Percentiles rank a stretch among this genome's conserved stretches.
Evolutionary conservation across 2,113 vertebrate species (phyloP).

Genomic region (Anas platyrhynchos): DNA sequence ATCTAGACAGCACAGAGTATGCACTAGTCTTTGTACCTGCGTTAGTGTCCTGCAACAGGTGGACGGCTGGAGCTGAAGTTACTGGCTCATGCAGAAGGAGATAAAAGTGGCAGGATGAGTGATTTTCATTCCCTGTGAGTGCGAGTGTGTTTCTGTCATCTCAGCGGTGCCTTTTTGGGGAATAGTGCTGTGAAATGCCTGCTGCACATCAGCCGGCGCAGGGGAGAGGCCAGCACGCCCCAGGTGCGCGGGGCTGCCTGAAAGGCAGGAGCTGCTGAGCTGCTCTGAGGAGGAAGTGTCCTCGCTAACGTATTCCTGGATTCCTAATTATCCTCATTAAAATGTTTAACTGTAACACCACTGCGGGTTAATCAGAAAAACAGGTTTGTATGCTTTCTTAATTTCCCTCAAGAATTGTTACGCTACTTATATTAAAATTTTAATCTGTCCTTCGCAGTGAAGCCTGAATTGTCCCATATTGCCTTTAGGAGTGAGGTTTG

Average conservation of each 20-base stretch:
- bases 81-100: background rate
- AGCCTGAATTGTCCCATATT: background rate
- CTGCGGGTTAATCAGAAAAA: background rate
- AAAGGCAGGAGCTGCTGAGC: background rate
- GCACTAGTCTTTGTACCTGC: background rate
- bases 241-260: background rate
- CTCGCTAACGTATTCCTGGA: background rate
- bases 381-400: background rate
- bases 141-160: background rate
- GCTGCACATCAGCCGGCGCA: rapidly evolving
- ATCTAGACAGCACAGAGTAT: rapidly evolving
- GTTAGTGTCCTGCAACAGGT: background rate
- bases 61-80: background rate
- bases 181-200: background rate
- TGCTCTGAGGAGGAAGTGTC: background rate
- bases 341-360: background rate
- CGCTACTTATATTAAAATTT: background rate
- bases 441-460: background rate
- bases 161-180: background rate
- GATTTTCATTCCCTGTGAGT: background rate
- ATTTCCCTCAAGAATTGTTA: background rate
- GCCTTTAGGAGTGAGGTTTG: background rate
- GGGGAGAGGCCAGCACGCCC: rapidly evolving
- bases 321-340: background rate
- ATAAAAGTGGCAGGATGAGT: background rate